A percentile compares a stretch with the other conserved stretches of the same genome.
Conservation (phyloP, 2,888 invertebrate species). For the Cheilosia pagana region DNA sequence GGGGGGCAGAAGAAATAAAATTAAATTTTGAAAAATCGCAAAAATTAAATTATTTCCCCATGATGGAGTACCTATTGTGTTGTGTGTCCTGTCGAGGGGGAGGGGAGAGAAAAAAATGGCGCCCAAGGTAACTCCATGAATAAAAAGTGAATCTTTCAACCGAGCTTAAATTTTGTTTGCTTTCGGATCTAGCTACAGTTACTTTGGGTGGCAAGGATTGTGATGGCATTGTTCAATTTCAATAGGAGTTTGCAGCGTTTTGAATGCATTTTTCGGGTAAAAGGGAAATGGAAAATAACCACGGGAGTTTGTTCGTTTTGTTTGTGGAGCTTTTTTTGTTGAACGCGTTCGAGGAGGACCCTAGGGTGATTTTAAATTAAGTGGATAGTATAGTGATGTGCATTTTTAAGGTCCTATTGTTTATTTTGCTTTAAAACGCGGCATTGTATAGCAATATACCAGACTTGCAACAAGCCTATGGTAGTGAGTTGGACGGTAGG, state of each 20-base stretch:
- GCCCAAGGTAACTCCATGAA: background rate
- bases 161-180: conserved; percentile 47
- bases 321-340: background rate
- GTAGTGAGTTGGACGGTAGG: no score
- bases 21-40: conserved; percentile 30
- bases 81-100: background rate
- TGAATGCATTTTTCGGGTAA: background rate
- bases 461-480: no score
- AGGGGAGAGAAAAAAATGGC: background rate
- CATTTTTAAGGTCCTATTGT: no score
- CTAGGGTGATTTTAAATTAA: no score
- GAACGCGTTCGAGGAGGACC: background rate
- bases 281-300: background rate
- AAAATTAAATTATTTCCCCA: conserved; percentile 44
- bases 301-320: background rate
- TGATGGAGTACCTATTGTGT: conserved; percentile 14
- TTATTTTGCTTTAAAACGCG: no score
- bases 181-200: conserved; percentile 3
- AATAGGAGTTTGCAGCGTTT: conserved; percentile 25
- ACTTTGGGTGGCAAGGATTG: conserved; percentile 36
- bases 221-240: conserved; percentile 26
- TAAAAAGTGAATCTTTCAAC: conserved; percentile 11
- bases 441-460: no score
- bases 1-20: background rate
- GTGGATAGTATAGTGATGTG: no score